A percentile compares a stretch with the other conserved stretches of the same genome.
Evolutionary conservation across 2,797 vertebrate species (phyloP).

Genomic region (Anas georgica): DNA sequence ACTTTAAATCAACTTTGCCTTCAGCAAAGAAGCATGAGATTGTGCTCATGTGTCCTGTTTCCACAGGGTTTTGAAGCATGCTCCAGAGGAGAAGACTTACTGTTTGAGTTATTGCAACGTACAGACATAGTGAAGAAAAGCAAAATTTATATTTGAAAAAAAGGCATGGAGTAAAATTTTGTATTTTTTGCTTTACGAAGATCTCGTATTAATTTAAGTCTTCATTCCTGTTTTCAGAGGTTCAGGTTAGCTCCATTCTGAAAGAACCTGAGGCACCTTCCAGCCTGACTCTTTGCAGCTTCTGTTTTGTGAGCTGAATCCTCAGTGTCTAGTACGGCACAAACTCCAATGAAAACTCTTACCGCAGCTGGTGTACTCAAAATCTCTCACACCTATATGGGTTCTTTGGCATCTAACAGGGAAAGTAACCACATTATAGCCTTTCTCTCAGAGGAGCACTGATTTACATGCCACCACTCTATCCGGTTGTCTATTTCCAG

Average conservation of each 20-base stretch:
- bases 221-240: background rate
- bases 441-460: background rate
- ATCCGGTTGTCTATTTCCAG: background rate
- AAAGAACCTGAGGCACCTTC: background rate
- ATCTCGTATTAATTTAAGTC: background rate
- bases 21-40: background rate
- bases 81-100: background rate
- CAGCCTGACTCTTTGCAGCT: background rate
- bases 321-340: background rate
- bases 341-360: background rate
- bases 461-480: background rate
- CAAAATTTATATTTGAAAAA: background rate
- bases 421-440: background rate
- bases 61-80: background rate
- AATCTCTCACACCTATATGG: background rate
- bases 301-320: background rate
- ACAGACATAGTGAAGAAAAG: background rate
- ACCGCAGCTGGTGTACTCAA: background rate
- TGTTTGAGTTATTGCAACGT: background rate
- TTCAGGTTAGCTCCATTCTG: background rate
- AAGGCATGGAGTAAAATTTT: background rate
- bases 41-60: background rate
- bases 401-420: background rate
- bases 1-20: conserved; percentile 7
- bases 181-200: background rate